Evolutionary conservation across 2,797 vertebrate species (phyloP).

Genomic region (Taeniopygia guttata): DNA sequence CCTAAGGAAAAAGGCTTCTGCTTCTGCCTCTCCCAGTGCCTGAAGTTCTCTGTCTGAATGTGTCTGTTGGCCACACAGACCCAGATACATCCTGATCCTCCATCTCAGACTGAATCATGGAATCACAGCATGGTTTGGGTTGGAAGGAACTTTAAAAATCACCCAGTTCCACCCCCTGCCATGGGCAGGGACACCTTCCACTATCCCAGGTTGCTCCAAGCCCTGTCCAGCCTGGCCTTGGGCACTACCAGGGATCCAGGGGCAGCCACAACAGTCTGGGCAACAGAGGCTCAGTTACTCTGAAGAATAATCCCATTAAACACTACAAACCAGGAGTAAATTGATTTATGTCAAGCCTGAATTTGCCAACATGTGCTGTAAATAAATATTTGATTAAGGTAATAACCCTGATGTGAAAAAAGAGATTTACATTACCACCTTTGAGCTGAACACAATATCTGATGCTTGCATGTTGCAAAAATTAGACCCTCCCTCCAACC

Average conservation of each 20-base stretch:
- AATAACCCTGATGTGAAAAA: not conserved
- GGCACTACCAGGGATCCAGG: not conserved
- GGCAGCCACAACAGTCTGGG: not conserved
- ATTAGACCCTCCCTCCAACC: not conserved
- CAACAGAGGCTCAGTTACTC: not conserved
- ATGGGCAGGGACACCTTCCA: not conserved
- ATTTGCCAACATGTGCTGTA: not conserved
- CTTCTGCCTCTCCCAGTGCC: not conserved
- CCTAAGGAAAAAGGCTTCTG: not conserved
- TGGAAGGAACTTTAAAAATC: not conserved
- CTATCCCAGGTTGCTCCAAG: not conserved
- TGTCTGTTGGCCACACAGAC: not conserved
- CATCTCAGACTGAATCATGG: not conserved
- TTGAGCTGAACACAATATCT: not conserved
- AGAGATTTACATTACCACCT: not conserved
- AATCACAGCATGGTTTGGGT: not conserved
- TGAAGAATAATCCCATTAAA: not conserved
- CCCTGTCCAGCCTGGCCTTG: not conserved
- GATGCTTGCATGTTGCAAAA: not conserved
- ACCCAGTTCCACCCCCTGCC: not conserved
- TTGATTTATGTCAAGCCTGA: not conserved
- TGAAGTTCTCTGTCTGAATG: not conserved
- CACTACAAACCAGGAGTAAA: not conserved
- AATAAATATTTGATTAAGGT: not conserved
- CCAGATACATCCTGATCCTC: not conserved